Evolutionary conservation across 2,888 invertebrate species (phyloP), one percentile per base, ranked within the genome.

Genomic region (Xylota sylvarum): DNA sequence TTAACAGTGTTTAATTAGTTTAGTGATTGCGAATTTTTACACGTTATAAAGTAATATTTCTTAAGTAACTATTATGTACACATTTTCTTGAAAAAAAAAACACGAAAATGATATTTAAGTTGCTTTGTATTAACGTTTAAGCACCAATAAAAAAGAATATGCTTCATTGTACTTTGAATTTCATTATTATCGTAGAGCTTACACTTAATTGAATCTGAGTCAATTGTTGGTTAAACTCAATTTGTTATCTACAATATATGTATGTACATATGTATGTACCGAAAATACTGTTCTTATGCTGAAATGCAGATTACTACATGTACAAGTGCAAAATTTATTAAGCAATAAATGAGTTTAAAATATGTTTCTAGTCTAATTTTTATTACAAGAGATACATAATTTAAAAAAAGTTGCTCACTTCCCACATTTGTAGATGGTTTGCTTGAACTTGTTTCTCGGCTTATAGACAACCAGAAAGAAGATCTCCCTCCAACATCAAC

Each of bases 401-500:
- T 40, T 35, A 32, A 1, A 23, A 17, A 12, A 32, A 17, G 30
- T 32, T 35, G 12, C 4, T 14, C 37, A 37, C 12, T 27, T 37
- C 40, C 52, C 43, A 19, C 12, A 17, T 27, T n/a, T 2, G 5
- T 14, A 40, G 2, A 40, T 67, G 37, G n/a, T 37, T 6, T 40
- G 40, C 43, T 32, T 46, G 14, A 74, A 74, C 32, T 46, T 64
- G 64, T 74, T 74, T 32, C 14, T n/a, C 23, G 10, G 7, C 48
- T 43, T 10, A 64, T 5, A 52, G n/a, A 14, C 50, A 62, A 37
- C 37, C 37, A 27, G 52, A 55, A 5, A 14, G 46, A 48, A 72
- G 32, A 65, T 12, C 48, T 79, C 84, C 69, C 79, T 19, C 84
- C 79, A 84, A 67, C 23, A 50, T 40, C 14, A 50, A 64, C 56